phyloP scores from a whole-genome alignment of 2,113 vertebrate species.

The Trematocara zebra region DNA sequence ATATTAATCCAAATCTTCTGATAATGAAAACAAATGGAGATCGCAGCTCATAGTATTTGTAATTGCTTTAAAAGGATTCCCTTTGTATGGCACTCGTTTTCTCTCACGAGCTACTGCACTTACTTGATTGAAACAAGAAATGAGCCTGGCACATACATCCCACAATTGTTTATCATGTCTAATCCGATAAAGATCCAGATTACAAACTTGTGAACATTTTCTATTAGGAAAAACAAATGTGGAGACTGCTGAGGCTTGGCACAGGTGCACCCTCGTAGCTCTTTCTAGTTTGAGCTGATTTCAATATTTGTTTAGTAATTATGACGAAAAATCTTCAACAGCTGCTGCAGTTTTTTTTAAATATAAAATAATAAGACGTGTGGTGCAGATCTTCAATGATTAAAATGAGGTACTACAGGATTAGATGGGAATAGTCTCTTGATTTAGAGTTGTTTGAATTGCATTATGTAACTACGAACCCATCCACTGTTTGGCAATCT shows the following conservation, averaged over 20 bases:
- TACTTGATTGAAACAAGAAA: not conserved
- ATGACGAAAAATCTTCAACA: not conserved
- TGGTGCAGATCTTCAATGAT: not conserved
- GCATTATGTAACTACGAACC: constrained; percentile 13
- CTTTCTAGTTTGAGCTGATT: not conserved
- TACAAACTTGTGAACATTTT: not conserved
- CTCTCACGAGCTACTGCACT: not conserved
- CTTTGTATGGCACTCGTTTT: not conserved
- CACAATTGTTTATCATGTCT: not conserved
- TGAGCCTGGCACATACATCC: not conserved
- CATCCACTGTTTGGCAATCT: not conserved
- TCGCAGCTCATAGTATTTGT: not conserved
- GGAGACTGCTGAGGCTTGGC: not conserved
- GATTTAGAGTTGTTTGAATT: constrained; percentile 16
- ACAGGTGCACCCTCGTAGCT: not conserved
- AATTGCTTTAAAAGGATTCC: not conserved
- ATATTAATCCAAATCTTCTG: not conserved
- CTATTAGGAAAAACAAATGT: not conserved
- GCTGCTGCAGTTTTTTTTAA: not conserved
- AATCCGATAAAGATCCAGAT: not conserved
- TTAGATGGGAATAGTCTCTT: not conserved
- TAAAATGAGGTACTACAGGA: constrained; percentile 2
- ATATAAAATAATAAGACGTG: constrained; percentile 1
- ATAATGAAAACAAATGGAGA: not conserved
- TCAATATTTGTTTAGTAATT: constrained; percentile 28